Base-by-base conservation (phyloP, 2,888 invertebrate genomes). In the Phlogophora meticulosa region DNA sequence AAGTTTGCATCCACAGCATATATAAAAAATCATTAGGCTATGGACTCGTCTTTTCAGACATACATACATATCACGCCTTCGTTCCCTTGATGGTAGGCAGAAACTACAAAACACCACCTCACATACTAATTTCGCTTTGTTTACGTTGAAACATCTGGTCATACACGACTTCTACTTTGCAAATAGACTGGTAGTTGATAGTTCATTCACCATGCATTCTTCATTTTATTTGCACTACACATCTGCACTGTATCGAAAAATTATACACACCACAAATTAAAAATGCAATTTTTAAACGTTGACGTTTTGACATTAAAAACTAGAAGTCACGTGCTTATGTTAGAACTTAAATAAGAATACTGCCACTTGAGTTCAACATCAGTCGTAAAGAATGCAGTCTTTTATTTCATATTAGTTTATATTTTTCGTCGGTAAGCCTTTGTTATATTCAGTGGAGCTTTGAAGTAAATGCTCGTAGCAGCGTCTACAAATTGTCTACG, bases 401-500 rank as follows among this genome's bases (percentile, higher is more conserved):
- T 65, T 70, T 71, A 67, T 66, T 72, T 76, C 73, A 77, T 72
- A 85, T 79, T 64, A 79, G 76, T 72, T 71, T 78, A 73, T 80
- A 79, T 76, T 80, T 77, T 80, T 68, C 49, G 71, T 74, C 72
- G 67, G 67, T 72, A 68, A 79, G 73, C 77, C 70, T 81, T 85
- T 81, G 85, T 82, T 77, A 60, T 68, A 77, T 77, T 75, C 69
- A 73, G 68, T 73, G 70, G 53, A 81, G 78, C 70, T 80, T 75
- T 72, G 72, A 81, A 81, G 73, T 75, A 75, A 77, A 79, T 67
- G 74, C 66, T 85, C 80, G 85, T 86, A 87, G 86, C 80, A 78
- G 59, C 67, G 77, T 79, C 85, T 87, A 87, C 86, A 80, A 86
- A 84, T 84, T 83, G 84, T 87, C 85, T 87, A 87, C 83, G 82